Conservation (phyloP, 2,113 vertebrate species). For the Onychostoma macrolepis region DNA sequence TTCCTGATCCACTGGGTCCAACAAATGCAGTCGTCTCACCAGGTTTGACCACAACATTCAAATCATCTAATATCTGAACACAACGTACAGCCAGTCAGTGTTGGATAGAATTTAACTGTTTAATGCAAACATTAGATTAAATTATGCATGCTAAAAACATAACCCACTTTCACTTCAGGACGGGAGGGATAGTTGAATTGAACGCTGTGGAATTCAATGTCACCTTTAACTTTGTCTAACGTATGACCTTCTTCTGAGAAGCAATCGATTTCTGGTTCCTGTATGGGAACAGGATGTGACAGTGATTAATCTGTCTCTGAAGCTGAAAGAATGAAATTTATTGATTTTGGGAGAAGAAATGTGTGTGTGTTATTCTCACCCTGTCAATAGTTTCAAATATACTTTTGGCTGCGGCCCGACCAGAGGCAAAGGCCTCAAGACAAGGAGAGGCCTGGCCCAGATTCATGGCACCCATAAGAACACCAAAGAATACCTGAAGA, state of each 20-base stretch:
- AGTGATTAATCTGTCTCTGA: slow-evolving; percentile 27
- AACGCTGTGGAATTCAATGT: slow-evolving; percentile 77
- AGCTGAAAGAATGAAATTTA: slow-evolving; percentile 1
- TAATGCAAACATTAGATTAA: background rate
- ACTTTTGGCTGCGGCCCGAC: slow-evolving; percentile 74
- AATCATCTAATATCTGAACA: slow-evolving; percentile 73
- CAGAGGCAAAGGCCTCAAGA: slow-evolving; percentile 77
- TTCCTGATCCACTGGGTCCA: slow-evolving; percentile 78
- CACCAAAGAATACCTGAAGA: slow-evolving; percentile 78
- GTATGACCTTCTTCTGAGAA: slow-evolving; percentile 76
- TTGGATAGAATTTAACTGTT: background rate
- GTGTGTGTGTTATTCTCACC: slow-evolving; percentile 62
- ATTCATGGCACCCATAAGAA: slow-evolving; percentile 75
- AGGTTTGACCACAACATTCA: slow-evolving; percentile 70
- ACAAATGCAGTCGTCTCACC: slow-evolving; percentile 80
- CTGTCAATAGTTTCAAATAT: slow-evolving; percentile 79
- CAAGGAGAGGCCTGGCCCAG: slow-evolving; percentile 77
- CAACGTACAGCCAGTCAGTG: background rate
- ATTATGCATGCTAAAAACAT: background rate
- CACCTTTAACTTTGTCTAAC: slow-evolving; percentile 75
- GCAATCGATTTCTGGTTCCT: slow-evolving; percentile 78
- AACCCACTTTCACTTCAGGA: slow-evolving; percentile 75
- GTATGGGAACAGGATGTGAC: slow-evolving; percentile 38
- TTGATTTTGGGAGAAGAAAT: slow-evolving; percentile 24
- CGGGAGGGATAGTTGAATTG: slow-evolving; percentile 76